Base-by-base conservation (phyloP, 1,140 invertebrate genomes). In the Musca vetustissima region DNA sequence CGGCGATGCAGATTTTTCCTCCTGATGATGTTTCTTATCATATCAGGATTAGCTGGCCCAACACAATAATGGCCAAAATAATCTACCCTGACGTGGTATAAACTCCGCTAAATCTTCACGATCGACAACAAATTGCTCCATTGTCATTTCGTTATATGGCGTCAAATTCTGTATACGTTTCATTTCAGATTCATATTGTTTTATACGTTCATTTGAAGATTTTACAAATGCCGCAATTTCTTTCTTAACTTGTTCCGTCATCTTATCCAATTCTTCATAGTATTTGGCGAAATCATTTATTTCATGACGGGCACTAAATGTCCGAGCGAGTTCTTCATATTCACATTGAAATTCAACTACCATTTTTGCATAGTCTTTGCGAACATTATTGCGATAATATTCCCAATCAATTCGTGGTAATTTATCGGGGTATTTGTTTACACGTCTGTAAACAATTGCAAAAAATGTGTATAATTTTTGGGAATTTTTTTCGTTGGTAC, bases 121-220 rank as follows among this genome's bases (percentile, higher is more conserved):
- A 15, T 88, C 85, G 72, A 91, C 88, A 15, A 78, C 78, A 77
- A 86, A 93, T 83, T 96, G 94, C 83, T 97, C 93, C 88, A 93
- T 86, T 0, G 93, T 96, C 94, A 97, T 96, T 71, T 94, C 84
- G 49, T 87, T 85, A 64, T 90, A 91, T 19, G 93, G 91, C 2
- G 28, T 64, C 53, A 80, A 50, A 6, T 4, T 1, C 0, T 72
- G 69, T 7, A 78, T 13, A 0, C 36, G 24, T 0, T 72, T 49
- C 1, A 74, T 24, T 48, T 71, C 36, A 66, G 36, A 7, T 73
- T 59, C 7, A 32, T 0, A 9, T 50, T 61, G 32, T 43, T 55
- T 47, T 8, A 80, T 78, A 7, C 76, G 73, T 13, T 71, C 6
- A 17, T 80, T 50, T 0, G 78, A 80, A 11, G 66, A 71, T 0